Conservation (phyloP, 2,113 vertebrate species). For the Xiphophorus hellerii region DNA sequence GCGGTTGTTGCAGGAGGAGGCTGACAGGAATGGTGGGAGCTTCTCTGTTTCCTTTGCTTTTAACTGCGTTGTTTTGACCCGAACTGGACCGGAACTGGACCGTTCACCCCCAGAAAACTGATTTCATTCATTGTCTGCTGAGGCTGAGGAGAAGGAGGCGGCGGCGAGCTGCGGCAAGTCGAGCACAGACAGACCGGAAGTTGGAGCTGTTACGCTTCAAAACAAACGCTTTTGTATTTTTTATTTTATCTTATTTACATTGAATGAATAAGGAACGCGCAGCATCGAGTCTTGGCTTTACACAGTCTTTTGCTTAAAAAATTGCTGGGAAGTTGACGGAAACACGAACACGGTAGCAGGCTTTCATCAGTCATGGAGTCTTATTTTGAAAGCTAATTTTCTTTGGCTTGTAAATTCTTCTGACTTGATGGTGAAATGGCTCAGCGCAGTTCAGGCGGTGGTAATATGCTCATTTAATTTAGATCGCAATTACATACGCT, state of each 20-base stretch:
- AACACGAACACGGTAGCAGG: rapidly evolving
- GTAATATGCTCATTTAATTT: background rate
- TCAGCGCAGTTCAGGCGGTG: constrained; percentile 15
- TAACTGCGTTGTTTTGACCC: background rate
- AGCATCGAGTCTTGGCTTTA: background rate
- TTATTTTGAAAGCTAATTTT: constrained; percentile 40
- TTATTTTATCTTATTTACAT: background rate
- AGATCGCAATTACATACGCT: background rate
- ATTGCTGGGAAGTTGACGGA: background rate
- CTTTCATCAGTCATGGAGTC: background rate
- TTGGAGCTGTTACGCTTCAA: background rate
- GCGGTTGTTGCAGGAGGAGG: background rate
- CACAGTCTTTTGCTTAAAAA: rapidly evolving
- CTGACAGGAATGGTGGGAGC: background rate
- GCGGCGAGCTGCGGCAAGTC: constrained; percentile 56
- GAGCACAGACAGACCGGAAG: constrained; percentile 35
- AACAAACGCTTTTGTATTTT: constrained; percentile 1
- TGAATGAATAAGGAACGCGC: background rate
- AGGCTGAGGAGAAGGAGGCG: constrained; percentile 46
- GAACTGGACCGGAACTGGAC: constrained; percentile 37
- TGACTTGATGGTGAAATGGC: constrained; percentile 21
- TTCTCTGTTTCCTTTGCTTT: background rate
- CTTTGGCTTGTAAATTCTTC: background rate
- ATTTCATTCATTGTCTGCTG: constrained; percentile 74
- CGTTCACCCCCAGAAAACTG: constrained; percentile 27